Evolutionary conservation across 1,140 invertebrate genomes (phyloP), one percentile per base, ranked within the genome.

Genomic region (Drosophila sturtevanti): DNA sequence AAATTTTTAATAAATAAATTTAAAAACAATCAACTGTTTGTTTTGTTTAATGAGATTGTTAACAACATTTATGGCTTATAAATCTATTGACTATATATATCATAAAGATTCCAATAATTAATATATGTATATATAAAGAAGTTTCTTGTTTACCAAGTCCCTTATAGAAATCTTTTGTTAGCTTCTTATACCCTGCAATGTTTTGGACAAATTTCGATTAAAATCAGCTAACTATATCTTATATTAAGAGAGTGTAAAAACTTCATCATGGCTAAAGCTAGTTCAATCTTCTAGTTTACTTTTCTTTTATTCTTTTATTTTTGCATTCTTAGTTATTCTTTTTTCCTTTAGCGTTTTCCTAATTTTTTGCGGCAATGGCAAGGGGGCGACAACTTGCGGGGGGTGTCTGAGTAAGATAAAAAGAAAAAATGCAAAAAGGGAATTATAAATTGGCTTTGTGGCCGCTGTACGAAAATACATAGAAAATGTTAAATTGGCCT

Each of bases 361-460:
- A 86, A 86, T 86, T 82, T 75, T 51, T 63, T 72, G 64, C 63
- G 65, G 70, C 82, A n/a, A n/a, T n/a, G 77, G 81, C 73, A 38
- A 66, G 61, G 65, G 65, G 58, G 68, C 12, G 24, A 51, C 31
- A 77, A 70, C 62, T 72, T 63, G 66, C 54, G 34, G 48, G n/a
- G n/a, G n/a, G n/a, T n/a, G n/a, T n/a, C n/a, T n/a, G n/a, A n/a
- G 54, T 65, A 52, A 65, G 44, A 63, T 67, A 64, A 86, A 75
- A 77, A 85, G 77, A 67, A 81, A 81, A 86, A 81, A 48, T 48
- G 16, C 9, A 16, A 48, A 31, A 48, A 21, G 41, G 18, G 41
- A 48, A 48, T 48, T 87, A 81, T 79, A 87, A 86, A 87, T 86
- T 87, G 65, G 63, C 75, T 81, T 81, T 86, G 70, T 85, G 77